Conservation (phyloP, 2,888 invertebrate species). For the Xanthorhoe designata region DNA sequence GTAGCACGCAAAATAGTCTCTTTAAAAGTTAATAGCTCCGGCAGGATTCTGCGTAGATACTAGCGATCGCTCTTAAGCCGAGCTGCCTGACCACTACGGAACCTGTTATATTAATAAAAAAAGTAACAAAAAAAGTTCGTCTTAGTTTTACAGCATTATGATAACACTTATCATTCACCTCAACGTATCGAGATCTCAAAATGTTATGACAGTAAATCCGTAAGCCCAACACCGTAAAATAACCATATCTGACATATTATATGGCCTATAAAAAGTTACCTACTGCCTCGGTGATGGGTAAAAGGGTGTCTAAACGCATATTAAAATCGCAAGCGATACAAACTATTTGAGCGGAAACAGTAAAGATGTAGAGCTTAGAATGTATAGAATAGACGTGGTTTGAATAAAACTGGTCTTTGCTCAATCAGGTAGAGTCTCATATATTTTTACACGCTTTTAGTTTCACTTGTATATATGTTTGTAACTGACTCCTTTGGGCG, state of each 20-base stretch:
- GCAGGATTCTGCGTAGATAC: no score
- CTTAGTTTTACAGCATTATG: constrained; percentile 55
- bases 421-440: neutral
- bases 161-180: constrained; percentile 72
- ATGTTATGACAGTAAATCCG: constrained; percentile 81
- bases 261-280: constrained; percentile 78
- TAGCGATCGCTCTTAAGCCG: no score
- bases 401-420: constrained; percentile 7
- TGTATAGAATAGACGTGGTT: constrained; percentile 39
- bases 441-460: no score
- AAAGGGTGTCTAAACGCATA: constrained; percentile 78
- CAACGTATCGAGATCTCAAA: constrained; percentile 74
- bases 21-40: no score
- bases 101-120: no score
- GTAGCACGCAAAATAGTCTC: no score
- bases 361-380: constrained; percentile 69
- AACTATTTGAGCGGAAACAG: constrained; percentile 81
- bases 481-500: no score
- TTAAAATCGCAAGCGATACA: constrained; percentile 81
- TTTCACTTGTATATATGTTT: no score
- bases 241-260: constrained; percentile 82
- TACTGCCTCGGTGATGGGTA: constrained; percentile 72
- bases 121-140: neutral
- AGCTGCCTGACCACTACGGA: no score
- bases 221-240: constrained; percentile 77